A percentile compares a stretch with the other conserved stretches of the same genome.
These are phyloP conservation scores for Bugula neritina DNA, from an alignment of 2,888 invertebrate species.

Conservation along the genomic window DNA sequence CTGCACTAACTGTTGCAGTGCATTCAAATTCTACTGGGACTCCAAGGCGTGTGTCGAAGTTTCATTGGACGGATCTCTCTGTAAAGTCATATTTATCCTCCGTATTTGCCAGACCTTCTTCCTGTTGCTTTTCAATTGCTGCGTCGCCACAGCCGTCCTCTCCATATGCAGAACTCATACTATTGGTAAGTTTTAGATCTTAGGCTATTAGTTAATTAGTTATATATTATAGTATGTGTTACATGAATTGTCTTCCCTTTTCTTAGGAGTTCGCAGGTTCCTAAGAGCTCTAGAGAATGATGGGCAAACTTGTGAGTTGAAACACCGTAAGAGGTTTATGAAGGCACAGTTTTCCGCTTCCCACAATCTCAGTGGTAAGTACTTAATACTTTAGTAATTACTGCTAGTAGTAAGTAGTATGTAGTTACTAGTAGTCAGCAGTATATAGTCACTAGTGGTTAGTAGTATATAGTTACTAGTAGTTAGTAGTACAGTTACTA, in stretches of 20 bases:
- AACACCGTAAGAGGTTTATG: conserved; percentile 29
- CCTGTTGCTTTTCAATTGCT: conserved; percentile 52
- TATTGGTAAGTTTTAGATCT: conserved; percentile 44
- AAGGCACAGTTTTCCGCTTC: conserved; percentile 24
- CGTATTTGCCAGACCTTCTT: conserved; percentile 46
- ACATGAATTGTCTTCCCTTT: not conserved
- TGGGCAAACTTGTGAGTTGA: conserved; percentile 39
- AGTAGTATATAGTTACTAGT: no score
- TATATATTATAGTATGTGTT: not conserved
- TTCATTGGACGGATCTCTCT: conserved; percentile 38
- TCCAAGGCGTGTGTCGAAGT: conserved; percentile 30
- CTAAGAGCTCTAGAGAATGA: conserved; percentile 49
- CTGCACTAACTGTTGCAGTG: no score
- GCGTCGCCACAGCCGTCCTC: conserved; percentile 51
- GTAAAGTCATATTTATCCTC: conserved; percentile 42
- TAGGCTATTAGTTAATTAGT: not conserved
- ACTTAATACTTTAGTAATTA: no score
- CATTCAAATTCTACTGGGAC: conserved; percentile 9
- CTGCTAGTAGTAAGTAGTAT: no score
- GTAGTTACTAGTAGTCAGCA: no score
- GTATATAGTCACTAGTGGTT: no score
- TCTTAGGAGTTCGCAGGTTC: conserved; percentile 48
- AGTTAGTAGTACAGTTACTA: no score
- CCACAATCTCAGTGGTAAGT: conserved; percentile 16
- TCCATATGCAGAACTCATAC: conserved; percentile 56